Conservation (phyloP, 2,888 invertebrate genomes). For the Eucera pruinosa region DNA sequence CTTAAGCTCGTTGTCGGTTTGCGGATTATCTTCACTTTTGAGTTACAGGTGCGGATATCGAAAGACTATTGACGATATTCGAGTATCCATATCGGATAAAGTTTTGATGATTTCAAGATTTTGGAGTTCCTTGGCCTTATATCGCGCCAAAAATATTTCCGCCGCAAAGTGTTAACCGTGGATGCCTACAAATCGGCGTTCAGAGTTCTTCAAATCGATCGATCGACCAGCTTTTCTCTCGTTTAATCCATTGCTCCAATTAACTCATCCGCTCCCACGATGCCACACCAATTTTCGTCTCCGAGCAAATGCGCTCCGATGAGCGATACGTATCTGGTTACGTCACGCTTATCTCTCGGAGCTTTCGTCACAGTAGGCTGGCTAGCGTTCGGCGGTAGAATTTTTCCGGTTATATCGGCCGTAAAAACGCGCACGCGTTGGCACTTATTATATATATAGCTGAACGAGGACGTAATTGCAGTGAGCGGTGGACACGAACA, state of each 20-base stretch:
- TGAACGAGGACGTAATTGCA: constrained; percentile 32
- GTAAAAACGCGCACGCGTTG: background rate
- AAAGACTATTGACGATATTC: no score
- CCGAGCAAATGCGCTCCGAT: constrained; percentile 14
- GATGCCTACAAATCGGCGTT: background rate
- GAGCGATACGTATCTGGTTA: constrained; percentile 27
- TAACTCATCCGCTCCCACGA: background rate
- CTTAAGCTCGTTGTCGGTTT: no score
- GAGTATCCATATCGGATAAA: no score
- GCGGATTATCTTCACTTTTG: no score
- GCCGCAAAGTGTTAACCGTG: no score
- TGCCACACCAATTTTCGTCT: constrained; percentile 1
- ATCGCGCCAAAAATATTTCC: no score
- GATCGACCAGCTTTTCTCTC: constrained; percentile 4
- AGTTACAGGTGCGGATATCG: no score
- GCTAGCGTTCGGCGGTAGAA: constrained; percentile 17
- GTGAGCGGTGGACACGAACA: background rate
- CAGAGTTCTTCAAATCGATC: background rate
- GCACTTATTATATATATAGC: no score
- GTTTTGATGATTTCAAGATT: no score
- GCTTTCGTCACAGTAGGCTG: constrained; percentile 22
- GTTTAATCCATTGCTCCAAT: constrained; percentile 25
- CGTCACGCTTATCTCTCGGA: constrained; percentile 29
- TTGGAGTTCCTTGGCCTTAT: no score
- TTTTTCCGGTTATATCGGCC: constrained; percentile 22